Base-by-base conservation (phyloP, 2,888 invertebrate genomes). In the Ditula angustiorana region DNA sequence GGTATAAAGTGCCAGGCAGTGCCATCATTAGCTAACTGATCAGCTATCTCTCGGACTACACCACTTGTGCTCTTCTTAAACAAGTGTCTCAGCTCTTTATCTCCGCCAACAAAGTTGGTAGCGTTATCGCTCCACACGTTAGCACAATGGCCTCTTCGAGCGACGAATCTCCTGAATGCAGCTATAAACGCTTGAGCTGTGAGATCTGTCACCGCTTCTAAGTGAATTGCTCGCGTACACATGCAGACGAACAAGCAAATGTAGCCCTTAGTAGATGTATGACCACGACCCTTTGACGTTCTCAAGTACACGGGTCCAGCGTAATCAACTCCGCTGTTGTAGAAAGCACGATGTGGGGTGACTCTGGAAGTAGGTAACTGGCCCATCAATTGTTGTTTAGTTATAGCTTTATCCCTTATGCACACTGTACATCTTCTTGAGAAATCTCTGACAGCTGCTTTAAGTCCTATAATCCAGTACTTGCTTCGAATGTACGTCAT, bases 51-150 rank as follows among this genome's bases (percentile, higher is more conserved):
- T 7, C 49, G 33, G 0, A 19, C 57, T n/a, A 69, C 30, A 11
- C 8, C 41, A 1, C 55, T n/a, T 13, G 47, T 66, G 5, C 30
- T 52, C 16, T 19, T 26, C 10, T 30, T 26, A 50, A 67, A 62
- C n/a, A 68, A 28, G 2, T 63, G 28, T 24, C 61, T 66, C 11
- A 69, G 44, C 13, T 68, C 64, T 30, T 50, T 68, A 0, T 46
- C 61, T 24, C 67, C 69, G 10, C 69, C 72, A 4, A 69, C 66
- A n/a, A n/a, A n/a, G n/a, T n/a, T n/a, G n/a, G n/a, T n/a, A n/a
- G n/a, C n/a, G n/a, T n/a, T n/a, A n/a, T 72, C 72, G 47, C 70
- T 69, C 57, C 64, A 70, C n/a, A 71, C 1, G 11, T 70, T 24
- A 44, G 19, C 16, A 16, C 63, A 69, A 33, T 64, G 62, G 3